Evolutionary conservation across 2,113 vertebrate species (phyloP).

Genomic region (Zeus faber): DNA sequence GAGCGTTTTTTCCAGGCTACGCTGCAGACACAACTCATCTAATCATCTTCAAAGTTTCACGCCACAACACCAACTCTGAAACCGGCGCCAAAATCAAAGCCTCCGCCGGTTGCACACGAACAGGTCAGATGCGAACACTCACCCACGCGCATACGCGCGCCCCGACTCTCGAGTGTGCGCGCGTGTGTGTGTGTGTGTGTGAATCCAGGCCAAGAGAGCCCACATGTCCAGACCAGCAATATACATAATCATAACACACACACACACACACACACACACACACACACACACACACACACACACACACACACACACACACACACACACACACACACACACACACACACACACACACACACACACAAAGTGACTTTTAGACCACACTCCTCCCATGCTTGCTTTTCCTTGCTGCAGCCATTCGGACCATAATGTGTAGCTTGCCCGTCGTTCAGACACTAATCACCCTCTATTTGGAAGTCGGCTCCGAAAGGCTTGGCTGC

Average conservation of each 20-base stretch:
- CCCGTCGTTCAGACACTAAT: slow-evolving; percentile 42
- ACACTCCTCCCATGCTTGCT: slow-evolving; percentile 1
- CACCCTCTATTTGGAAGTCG: slow-evolving; percentile 7
- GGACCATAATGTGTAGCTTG: slow-evolving; percentile 26
- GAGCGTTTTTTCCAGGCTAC: background rate
- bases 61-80: no score
- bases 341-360: no score
- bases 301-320: background rate
- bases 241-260: background rate
- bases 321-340: background rate
- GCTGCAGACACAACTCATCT: slow-evolving; percentile 41
- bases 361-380: slow-evolving; percentile 13
- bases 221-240: no score
- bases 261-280: background rate
- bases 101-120: background rate
- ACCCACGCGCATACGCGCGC: no score
- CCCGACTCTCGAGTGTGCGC: no score
- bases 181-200: background rate
- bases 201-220: background rate
- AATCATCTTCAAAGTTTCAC: slow-evolving; percentile 48
- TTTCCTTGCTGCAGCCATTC: slow-evolving; percentile 3
- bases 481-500: slow-evolving; percentile 15
- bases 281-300: background rate
- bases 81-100: no score
- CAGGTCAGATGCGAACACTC: background rate